phyloP scores from a whole-genome alignment of 1,140 invertebrate genomes.

The Drosophila busckii region DNA sequence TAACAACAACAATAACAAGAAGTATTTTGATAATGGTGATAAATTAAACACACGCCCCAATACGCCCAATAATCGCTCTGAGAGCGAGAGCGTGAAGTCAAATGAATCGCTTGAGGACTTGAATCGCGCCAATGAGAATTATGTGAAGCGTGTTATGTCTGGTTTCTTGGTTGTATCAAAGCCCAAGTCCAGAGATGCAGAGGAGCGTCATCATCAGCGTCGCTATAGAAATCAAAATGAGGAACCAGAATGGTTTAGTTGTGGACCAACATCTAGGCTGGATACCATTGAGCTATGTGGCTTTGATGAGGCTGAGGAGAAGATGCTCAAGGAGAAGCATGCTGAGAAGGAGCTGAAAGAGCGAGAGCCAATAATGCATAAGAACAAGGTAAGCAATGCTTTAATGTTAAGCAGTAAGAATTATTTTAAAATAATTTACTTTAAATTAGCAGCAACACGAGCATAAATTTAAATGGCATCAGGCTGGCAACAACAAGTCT shows the following conservation, averaged over 20 bases:
- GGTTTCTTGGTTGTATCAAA: slow-evolving; percentile 72
- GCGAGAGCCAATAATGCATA: slow-evolving; percentile 17
- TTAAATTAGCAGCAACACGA: slow-evolving; percentile 35
- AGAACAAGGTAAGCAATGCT: slow-evolving; percentile 41
- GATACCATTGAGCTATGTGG: slow-evolving; percentile 74
- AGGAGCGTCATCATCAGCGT: slow-evolving; percentile 58
- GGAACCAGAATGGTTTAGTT: slow-evolving; percentile 75
- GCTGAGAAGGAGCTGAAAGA: slow-evolving; percentile 12
- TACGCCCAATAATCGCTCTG: slow-evolving; percentile 45
- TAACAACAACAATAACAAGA: slow-evolving; percentile 21
- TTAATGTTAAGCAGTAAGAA: not conserved
- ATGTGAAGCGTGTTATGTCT: slow-evolving; percentile 71
- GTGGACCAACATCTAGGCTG: slow-evolving; percentile 68
- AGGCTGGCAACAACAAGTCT: slow-evolving; percentile 26
- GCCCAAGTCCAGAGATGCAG: slow-evolving; percentile 54
- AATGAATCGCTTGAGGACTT: slow-evolving; percentile 59
- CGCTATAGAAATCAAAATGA: slow-evolving; percentile 64
- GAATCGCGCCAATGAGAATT: slow-evolving; percentile 63
- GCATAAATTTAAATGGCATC: slow-evolving; percentile 57
- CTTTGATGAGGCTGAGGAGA: slow-evolving; percentile 69
- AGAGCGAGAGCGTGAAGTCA: slow-evolving; percentile 48
- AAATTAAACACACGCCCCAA: slow-evolving; percentile 39
- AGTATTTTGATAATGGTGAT: slow-evolving; percentile 60
- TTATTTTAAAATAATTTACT: not conserved
- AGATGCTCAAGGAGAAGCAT: slow-evolving; percentile 34